A percentile compares a stretch with the other conserved stretches of the same genome.
These are phyloP conservation scores for Meta bourneti DNA, from an alignment of 2,888 invertebrate species.

Conservation along the genomic window DNA sequence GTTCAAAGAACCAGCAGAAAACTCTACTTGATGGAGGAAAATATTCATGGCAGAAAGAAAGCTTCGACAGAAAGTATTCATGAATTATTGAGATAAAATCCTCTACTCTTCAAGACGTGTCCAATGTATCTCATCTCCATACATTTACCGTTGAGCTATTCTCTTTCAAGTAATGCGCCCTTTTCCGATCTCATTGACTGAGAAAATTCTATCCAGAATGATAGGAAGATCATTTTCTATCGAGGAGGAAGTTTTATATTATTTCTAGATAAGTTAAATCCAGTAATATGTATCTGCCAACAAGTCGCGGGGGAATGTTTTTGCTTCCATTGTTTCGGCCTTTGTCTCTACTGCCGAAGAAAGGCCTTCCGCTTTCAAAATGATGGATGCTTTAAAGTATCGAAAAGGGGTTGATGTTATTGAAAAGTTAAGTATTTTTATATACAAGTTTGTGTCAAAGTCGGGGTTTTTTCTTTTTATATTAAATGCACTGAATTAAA, in stretches of 20 bases:
- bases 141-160: slow-evolving; percentile 57
- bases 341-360: neutral
- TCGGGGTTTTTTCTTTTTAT: neutral
- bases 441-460: neutral
- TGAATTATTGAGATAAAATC: slow-evolving; percentile 64
- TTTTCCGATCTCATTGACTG: slow-evolving; percentile 38
- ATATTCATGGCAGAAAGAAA: slow-evolving; percentile 8
- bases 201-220: slow-evolving; percentile 29
- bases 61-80: slow-evolving; percentile 25
- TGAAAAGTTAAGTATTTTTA: neutral
- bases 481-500: neutral
- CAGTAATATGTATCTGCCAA: slow-evolving; percentile 36
- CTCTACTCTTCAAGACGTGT: slow-evolving; percentile 43
- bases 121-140: slow-evolving; percentile 63
- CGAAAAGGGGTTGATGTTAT: neutral
- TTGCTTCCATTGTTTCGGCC: neutral
- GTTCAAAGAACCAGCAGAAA: neutral
- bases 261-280: slow-evolving; percentile 31
- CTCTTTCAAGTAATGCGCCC: slow-evolving; percentile 49
- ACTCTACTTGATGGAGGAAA: neutral
- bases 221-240: slow-evolving; percentile 23
- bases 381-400: neutral
- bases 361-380: neutral
- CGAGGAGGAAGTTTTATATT: slow-evolving; percentile 41
- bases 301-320: neutral